These are phyloP conservation scores for Dynastes grantii DNA, from an alignment of 2,888 invertebrate genomes.

Conservation along the genomic window DNA sequence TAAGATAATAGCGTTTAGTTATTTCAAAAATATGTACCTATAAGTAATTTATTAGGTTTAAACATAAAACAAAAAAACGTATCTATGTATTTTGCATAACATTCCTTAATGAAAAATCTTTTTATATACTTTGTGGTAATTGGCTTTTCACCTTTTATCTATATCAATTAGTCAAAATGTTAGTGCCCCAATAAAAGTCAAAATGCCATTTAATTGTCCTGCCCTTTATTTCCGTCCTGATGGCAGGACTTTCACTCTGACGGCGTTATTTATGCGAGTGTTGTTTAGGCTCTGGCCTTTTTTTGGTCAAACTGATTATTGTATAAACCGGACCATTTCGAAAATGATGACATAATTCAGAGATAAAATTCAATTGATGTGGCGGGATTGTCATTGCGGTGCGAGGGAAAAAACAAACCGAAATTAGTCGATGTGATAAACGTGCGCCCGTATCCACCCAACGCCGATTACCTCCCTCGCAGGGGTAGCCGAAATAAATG, in stretches of 20 bases:
- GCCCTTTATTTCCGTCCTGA: constrained; percentile 28
- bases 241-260: constrained; percentile 30
- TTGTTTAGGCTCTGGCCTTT: constrained; percentile 27
- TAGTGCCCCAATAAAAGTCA: constrained; percentile 18
- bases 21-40: no score
- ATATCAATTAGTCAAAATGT: constrained; percentile 34
- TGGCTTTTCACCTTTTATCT: constrained; percentile 4
- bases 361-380: constrained; percentile 45
- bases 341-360: constrained; percentile 45
- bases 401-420: constrained; percentile 27
- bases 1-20: background rate
- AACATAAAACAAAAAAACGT: no score
- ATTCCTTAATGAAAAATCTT: background rate
- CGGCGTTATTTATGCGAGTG: constrained; percentile 29
- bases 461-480: constrained; percentile 1
- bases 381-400: constrained; percentile 27
- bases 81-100: no score
- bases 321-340: constrained; percentile 46
- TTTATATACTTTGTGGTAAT: background rate
- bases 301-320: constrained; percentile 36
- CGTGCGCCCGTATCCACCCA: constrained; percentile 26
- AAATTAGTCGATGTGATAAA: constrained; percentile 43
- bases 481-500: constrained; percentile 36
- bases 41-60: no score
- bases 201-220: constrained; percentile 32